Evolutionary conservation across 1,140 invertebrate species (phyloP), one percentile per base, ranked within the genome.

Genomic region (Dendroctonus valens): DNA sequence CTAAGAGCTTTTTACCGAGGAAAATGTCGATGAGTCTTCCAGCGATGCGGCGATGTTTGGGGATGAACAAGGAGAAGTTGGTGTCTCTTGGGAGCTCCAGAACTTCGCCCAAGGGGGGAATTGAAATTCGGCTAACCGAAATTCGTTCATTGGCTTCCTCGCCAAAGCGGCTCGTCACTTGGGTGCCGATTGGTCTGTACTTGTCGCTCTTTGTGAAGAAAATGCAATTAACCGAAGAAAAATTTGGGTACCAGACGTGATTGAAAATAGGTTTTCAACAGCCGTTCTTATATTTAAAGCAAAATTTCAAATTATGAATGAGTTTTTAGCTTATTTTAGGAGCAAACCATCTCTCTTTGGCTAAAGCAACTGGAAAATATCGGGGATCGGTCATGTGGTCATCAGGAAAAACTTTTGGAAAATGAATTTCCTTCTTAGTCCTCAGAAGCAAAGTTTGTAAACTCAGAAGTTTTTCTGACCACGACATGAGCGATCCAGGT

Each of bases 21-120:
- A 91, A 91, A 58, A 91, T 85, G 64, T 90, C 84, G 57, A 91
- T 90, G 5, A 92, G 83, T 8, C 82, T 82, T 0, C 80, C 84
- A 8, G 90, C 89, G 72, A 90, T 83, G 69, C 77, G 77, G 5
- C 88, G 83, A 79, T 92, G 91, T 46, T 83, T 82, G 0, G 87
- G 88, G 49, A 91, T 83, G 74, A 92, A 92, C 9, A 91, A 79
- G 0, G 90, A 91, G 76, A 92, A 92, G 70, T 87, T 83, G 1
- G 85, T 86, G 41, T 86, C 83, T 61, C 88, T 85, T 14, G 81
- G 82, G 51, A 92, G 78, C 61, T 86, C 79, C 80, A 89, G 78
- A 7, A 89, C 85, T 38, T 89, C 74, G 2, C 81, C 82, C 2
- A 92, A 72, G 75, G 90, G 84, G 0, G 91, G 91, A 7, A 91